Evolutionary conservation across 2,888 invertebrate species (phyloP).

Genomic region (Leucozona laternaria): DNA sequence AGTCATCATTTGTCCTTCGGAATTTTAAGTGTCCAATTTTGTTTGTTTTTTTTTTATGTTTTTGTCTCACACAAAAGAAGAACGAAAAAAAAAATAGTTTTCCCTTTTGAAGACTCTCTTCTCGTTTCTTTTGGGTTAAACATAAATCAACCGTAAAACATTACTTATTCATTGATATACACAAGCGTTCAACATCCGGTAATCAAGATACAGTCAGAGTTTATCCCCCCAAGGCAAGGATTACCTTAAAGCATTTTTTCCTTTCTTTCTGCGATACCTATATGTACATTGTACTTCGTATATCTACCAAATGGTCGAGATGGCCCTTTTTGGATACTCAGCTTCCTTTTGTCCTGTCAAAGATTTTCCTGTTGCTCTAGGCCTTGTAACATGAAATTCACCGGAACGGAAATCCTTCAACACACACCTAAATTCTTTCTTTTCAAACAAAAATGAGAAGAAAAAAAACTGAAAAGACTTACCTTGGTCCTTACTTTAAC

Average conservation of each 20-base stretch:
- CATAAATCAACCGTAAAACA: conserved; percentile 55
- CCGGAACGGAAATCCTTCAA: conserved; percentile 66
- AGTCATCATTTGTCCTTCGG: not conserved
- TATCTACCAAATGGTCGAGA: not conserved
- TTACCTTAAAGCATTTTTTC: conserved; percentile 13
- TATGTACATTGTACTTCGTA: not conserved
- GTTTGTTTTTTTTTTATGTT: not conserved
- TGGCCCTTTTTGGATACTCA: conserved; percentile 2
- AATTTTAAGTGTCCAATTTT: not conserved
- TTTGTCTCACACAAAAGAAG: not conserved
- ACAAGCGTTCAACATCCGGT: conserved; percentile 52
- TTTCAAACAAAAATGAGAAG: not conserved
- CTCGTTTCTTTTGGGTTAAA: conserved; percentile 41
- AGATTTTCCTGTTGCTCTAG: conserved; percentile 69
- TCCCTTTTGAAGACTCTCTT: conserved; percentile 1
- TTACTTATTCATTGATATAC: conserved; percentile 46
- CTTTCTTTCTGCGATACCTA: not conserved
- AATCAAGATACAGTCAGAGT: conserved; percentile 27
- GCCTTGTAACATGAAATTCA: conserved; percentile 39
- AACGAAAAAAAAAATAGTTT: conserved; percentile 15
- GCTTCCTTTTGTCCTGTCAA: conserved; percentile 52
- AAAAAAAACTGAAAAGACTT: not conserved
- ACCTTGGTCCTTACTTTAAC: conserved; percentile 29
- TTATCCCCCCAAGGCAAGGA: conserved; percentile 1
- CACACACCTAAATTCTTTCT: conserved; percentile 48